Evolutionary conservation across 2,888 invertebrate species (phyloP), one percentile per base, ranked within the genome.

Genomic region (Galeruca laticollis): DNA sequence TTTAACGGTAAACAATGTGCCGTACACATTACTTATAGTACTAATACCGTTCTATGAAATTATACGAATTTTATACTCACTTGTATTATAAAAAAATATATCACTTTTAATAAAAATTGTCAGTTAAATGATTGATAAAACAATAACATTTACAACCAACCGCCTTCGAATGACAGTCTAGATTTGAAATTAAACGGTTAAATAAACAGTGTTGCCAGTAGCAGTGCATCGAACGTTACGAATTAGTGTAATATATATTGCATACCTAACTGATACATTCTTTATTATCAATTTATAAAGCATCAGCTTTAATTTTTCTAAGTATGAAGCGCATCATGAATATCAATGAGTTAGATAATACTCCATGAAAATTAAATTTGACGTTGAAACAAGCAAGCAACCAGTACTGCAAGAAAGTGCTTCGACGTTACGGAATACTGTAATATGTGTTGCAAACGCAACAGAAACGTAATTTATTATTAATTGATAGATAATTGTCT

Each of bases 61-160:
- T 47, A 18, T 18, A 18, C 1, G n/a, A 40, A 40, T 49, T 33
- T 33, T 31, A 31, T 15, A 57, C 56, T 61, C 15, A 11, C 54
- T 18, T 56, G 10, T 47, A 15, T 8, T 35, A 11, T 52, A 57
- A 57, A 47, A 43, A 47, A 18, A 15, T 47, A 47, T 47, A 47
- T 57, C 33, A 15, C 35, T 43, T 33, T 40, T 51, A 59, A 37
- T 35, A 63, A 59, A 62, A 52, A 63, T 26, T 69, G 59, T 59
- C 57, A 60, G 49, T 59, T 62, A 6, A 43, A 47, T 68, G 62
- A 62, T 47, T 47, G 18, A 47, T 54, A 47, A 21, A 40, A 33
- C 31, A 31, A 61, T 26, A 33, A 49, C 47, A 61, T 13, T 26
- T 26, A 61, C 47, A 26, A 49, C 31, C 47, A 61, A 49, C 49